These are phyloP conservation scores for Pseudotriccus pelzelni DNA, from an alignment of 2,797 vertebrate species.

Conservation along the genomic window DNA sequence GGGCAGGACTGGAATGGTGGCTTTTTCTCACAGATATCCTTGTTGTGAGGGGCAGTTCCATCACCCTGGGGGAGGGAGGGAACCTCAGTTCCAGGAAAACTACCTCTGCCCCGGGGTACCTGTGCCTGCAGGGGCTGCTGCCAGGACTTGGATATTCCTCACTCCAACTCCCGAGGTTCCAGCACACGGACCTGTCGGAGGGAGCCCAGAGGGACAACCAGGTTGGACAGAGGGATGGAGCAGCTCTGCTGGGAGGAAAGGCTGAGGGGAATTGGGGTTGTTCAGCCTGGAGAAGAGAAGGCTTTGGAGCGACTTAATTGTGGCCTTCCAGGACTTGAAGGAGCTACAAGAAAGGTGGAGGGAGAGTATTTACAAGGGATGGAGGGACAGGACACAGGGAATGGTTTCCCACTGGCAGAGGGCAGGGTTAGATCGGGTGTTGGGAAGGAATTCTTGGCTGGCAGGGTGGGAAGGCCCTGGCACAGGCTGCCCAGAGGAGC, in stretches of 20 bases:
- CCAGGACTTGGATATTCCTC: neutral
- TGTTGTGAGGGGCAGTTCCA: neutral
- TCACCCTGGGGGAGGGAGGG: neutral
- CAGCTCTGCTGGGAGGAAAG: neutral
- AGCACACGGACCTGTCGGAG: neutral
- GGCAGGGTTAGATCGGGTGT: neutral
- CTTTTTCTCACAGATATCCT: neutral
- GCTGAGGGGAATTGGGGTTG: neutral
- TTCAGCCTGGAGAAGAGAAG: neutral
- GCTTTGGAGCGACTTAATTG: neutral
- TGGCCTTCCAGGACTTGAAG: neutral
- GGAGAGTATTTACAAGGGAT: neutral
- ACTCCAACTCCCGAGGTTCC: neutral
- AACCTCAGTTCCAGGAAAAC: neutral
- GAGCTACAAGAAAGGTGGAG: neutral
- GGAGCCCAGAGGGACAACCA: neutral
- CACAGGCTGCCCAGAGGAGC: neutral
- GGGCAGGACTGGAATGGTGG: neutral
- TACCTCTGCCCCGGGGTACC: neutral
- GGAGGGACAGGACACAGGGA: neutral
- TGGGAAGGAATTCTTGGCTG: neutral
- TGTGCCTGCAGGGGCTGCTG: neutral
- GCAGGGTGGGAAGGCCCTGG: neutral
- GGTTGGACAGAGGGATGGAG: neutral
- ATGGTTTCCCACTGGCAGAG: neutral